A percentile compares a stretch with the other conserved stretches of the same genome.
phyloP scores from a whole-genome alignment of 2,888 invertebrate genomes.

The Teleogryllus oceanicus region DNA sequence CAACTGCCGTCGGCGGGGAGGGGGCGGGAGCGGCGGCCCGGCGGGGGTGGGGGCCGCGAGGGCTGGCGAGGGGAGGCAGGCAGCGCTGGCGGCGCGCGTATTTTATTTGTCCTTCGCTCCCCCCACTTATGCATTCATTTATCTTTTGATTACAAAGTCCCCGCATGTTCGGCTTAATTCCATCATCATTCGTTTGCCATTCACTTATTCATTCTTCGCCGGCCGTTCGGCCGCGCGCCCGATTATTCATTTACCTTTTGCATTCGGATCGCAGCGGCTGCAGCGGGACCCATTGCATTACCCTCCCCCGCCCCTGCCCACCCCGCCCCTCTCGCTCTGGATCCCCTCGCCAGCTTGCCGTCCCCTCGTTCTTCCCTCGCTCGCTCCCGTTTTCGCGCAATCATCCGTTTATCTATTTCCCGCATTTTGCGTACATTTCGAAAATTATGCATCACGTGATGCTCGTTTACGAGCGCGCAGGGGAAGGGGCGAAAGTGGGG shows the following conservation, averaged over 20 bases:
- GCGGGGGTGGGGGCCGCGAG: background rate
- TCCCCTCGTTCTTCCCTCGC: background rate
- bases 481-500: background rate
- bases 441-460: slow-evolving; percentile 3
- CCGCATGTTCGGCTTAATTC: background rate
- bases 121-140: slow-evolving; percentile 18
- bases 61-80: background rate
- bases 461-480: background rate
- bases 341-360: background rate
- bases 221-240: background rate
- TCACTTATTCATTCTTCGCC: slow-evolving; percentile 10
- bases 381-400: background rate
- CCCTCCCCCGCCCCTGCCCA: background rate
- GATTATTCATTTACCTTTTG: slow-evolving; percentile 4
- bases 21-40: background rate
- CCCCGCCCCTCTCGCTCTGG: background rate
- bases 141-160: slow-evolving; percentile 18
- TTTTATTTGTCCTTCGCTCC: background rate
- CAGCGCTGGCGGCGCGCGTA: background rate
- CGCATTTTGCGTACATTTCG: background rate
- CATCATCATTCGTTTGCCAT: background rate
- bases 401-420: slow-evolving; percentile 4
- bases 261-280: background rate
- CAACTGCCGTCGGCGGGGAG: background rate
- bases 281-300: background rate